Base-by-base conservation (phyloP, 30 jellyfish, hydroid and myxozoan genomes). In the Pelagia noctiluca region DNA sequence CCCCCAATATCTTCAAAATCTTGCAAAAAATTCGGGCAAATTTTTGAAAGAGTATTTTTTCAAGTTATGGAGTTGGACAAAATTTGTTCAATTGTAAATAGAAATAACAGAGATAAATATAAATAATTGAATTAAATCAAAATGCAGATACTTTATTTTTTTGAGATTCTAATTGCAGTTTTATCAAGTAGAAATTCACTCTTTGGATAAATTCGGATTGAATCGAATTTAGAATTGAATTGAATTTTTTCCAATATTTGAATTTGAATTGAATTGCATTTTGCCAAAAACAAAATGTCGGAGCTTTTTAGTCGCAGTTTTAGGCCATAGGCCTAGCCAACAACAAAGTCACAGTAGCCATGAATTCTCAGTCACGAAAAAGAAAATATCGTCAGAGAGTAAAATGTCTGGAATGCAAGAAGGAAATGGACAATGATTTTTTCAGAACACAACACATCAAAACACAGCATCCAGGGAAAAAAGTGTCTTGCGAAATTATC, bases 321-420 rank as follows among this genome's bases (percentile, higher is more conserved):
- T 52, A 52, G 68, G 68, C 68, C 68, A 52, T 52, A 52, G 68
- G 12, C 16, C 57, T 42, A 42, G 57, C 57, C 57, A 42, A 42
- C 26, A 52, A 52, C 68, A 52, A 52, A 19, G n/a, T n/a, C n/a
- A n/a, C n/a, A 52, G 4, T 4, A 52, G 26, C 26, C 68, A 52
- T 52, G 26, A 52, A 52, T 52, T 3, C 68, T 8, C 68, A 52
- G 12, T 5, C 68, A 52, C 12, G 68, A 52, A 52, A 52, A 52
- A 70, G 82, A 36, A 70, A 35, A 70, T 34, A 70, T 70, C 82
- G 82, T 33, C 32, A 26, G 25, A 70, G 32, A 37, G 38, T 70
- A 3, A 70, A 70, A 70, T 70, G 82, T 46, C 67, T 70, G 36
- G 66, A 70, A 37, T 70, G 67, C 50, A 24, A 70, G 82, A 52